Base-by-base conservation (phyloP, 2,888 invertebrate genomes). In the Drosophila helvetica region DNA sequence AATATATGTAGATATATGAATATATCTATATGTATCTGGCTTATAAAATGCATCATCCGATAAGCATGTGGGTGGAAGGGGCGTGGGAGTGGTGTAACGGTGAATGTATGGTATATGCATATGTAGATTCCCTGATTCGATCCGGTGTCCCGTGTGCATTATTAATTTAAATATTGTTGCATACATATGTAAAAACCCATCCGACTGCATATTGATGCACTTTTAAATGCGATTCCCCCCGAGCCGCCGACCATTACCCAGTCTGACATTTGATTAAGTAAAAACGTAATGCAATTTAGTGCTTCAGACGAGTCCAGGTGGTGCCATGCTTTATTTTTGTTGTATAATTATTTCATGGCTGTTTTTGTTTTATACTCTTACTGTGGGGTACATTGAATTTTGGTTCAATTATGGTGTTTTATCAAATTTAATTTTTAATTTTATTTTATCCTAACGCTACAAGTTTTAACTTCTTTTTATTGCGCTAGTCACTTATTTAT, bases 281-380 rank as follows among this genome's bases (percentile, higher is more conserved):
- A 79, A 67, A 68, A 57, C 66, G 61, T 72, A 80, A 83, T 86
- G 80, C 61, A 86, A 80, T 81, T 81, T 83, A 79, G 86, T 69
- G n/a, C 48, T 43, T 17, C 43, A 52, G 51, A 17, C 53, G 56
- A 45, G 42, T 66, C 30, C 50, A 45, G 43, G 27, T 51, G 42
- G 18, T 51, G 30, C 10, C 17, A 19, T 43, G 46, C 47, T 22
- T n/a, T 55, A 38, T 51, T 68, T 52, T 72, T 65, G 58, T 62
- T 57, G 50, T 43, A 81, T 84, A 63, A 84, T 72, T 82, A 79
- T 84, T 84, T 72, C 73, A 86, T 82, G 85, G 58, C 67, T 76
- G 59, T 53, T 74, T 57, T 54, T 65, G 47, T 64, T 17, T 33
- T 52, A 47, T 63, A 18, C 22, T 6, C 15, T 2, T 38, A 1